Percentiles rank a stretch among this genome's conserved stretches.
These are phyloP conservation scores for Gymnosoma rotundatum DNA, from an alignment of 2,888 invertebrate genomes.

Conservation along the genomic window DNA sequence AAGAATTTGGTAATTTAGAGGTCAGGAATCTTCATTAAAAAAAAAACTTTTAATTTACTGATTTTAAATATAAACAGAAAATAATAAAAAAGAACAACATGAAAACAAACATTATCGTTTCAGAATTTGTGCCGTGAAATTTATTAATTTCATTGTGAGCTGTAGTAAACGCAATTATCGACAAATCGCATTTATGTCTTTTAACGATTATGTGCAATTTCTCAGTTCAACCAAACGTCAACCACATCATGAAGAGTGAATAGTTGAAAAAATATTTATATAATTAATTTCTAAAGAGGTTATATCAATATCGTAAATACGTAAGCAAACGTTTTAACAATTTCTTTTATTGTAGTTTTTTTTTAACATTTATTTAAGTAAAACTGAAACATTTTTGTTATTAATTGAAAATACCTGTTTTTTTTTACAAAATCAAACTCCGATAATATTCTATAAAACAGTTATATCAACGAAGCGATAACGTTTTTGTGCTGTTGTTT, in stretches of 20 bases:
- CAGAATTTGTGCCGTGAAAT: conserved; percentile 33
- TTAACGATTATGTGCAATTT: conserved; percentile 11
- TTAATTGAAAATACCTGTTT: conserved; percentile 51
- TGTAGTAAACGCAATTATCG: conserved; percentile 9
- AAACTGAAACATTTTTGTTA: conserved; percentile 36
- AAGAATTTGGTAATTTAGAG: conserved; percentile 22
- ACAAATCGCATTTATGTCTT: background rate
- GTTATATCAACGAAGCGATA: conserved; percentile 36
- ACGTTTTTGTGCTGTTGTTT: background rate
- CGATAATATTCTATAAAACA: conserved; percentile 27
- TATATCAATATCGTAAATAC: conserved; percentile 31
- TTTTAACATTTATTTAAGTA: too few species aligned
- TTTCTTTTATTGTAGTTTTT: background rate
- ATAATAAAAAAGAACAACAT: conserved; percentile 8
- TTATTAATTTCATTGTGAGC: conserved; percentile 38
- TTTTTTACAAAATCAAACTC: conserved; percentile 8
- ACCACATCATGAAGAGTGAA: conserved; percentile 39
- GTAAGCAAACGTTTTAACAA: background rate
- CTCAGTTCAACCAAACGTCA: background rate
- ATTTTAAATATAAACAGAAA: conserved; percentile 26
- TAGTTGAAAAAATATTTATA: background rate
- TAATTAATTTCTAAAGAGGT: conserved; percentile 31
- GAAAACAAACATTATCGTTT: conserved; percentile 27
- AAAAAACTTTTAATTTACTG: conserved; percentile 38
- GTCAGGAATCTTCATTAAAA: conserved; percentile 52